Evolutionary conservation across 2,888 invertebrate genomes (phyloP).

Genomic region (Agonopterix arenella): DNA sequence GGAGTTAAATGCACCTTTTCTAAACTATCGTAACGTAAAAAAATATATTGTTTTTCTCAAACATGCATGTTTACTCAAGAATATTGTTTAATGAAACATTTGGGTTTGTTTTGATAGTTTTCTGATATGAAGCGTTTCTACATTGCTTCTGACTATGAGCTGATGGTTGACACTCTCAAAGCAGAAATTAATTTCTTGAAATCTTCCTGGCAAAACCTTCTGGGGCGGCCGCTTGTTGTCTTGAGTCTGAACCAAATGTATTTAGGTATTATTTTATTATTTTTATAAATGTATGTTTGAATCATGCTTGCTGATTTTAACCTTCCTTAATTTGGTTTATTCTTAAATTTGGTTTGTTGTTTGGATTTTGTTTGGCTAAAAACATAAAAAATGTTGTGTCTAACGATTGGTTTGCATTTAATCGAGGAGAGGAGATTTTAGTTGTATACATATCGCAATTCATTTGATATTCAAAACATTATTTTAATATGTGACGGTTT

Average conservation of each 20-base stretch:
- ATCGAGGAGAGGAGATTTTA: too few relatives aligned
- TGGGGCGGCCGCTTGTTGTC: constrained; percentile 96
- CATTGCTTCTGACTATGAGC: constrained; percentile 98
- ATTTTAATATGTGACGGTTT: too few relatives aligned
- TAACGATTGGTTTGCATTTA: constrained; percentile 5
- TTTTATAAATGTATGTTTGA: constrained; percentile 17
- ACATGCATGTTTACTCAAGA: too few relatives aligned
- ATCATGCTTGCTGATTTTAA: constrained; percentile 38
- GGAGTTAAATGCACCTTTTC: too few relatives aligned
- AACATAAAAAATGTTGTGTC: constrained; percentile 8
- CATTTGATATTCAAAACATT: too few relatives aligned
- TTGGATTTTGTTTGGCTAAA: constrained; percentile 3
- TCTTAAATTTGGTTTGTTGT: not conserved
- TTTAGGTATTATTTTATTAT: constrained; percentile 82
- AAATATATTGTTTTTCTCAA: not conserved
- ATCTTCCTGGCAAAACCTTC: constrained; percentile 98
- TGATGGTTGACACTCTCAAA: constrained; percentile 98
- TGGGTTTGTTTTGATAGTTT: constrained; percentile 81
- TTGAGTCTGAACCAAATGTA: constrained; percentile 92
- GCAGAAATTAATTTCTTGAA: constrained; percentile 98
- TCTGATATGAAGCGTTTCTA: constrained; percentile 98
- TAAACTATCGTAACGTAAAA: too few relatives aligned
- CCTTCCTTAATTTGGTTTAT: constrained; percentile 11
- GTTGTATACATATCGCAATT: too few relatives aligned
- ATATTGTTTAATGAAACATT: too few relatives aligned